A percentile compares a stretch with the other conserved stretches of the same genome.
Conservation (phyloP, 2,797 vertebrate species). For the Myotis planiceps region DNA sequence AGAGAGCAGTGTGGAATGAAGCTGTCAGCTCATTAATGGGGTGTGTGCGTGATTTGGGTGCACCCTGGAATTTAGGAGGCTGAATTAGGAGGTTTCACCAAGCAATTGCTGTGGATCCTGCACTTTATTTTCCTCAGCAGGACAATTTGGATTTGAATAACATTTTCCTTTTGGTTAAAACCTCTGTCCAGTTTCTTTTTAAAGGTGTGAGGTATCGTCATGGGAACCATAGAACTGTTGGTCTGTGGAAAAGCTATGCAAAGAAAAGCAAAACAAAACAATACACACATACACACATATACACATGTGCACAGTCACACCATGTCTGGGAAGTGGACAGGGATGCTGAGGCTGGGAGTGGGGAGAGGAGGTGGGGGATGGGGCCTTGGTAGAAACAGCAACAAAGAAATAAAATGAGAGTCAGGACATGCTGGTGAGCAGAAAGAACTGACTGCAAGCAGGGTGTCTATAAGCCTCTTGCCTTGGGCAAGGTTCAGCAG, state of each 20-base stretch:
- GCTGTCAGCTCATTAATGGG: conserved; percentile 1
- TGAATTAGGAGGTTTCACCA: neutral
- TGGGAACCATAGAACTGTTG: neutral
- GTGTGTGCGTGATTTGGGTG: neutral
- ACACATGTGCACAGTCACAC: neutral
- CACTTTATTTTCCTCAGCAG: conserved; percentile 44
- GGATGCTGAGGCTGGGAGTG: neutral
- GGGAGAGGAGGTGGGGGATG: neutral
- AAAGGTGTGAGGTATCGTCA: neutral
- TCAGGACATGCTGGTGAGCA: neutral
- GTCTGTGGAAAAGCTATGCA: neutral
- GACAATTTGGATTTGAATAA: conserved; percentile 34
- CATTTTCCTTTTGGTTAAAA: neutral
- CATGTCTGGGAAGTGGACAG: neutral
- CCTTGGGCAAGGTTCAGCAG: neutral
- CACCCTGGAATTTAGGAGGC: neutral
- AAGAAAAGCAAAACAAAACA: neutral
- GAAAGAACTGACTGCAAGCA: neutral
- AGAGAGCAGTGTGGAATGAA: neutral
- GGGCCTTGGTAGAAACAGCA: neutral
- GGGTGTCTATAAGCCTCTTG: neutral
- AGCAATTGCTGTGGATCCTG: neutral
- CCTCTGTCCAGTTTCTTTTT: neutral
- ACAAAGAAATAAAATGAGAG: neutral
- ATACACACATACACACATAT: neutral